These are phyloP conservation scores for Agelaius phoeniceus DNA, from an alignment of 2,113 vertebrate species.

Conservation along the genomic window DNA sequence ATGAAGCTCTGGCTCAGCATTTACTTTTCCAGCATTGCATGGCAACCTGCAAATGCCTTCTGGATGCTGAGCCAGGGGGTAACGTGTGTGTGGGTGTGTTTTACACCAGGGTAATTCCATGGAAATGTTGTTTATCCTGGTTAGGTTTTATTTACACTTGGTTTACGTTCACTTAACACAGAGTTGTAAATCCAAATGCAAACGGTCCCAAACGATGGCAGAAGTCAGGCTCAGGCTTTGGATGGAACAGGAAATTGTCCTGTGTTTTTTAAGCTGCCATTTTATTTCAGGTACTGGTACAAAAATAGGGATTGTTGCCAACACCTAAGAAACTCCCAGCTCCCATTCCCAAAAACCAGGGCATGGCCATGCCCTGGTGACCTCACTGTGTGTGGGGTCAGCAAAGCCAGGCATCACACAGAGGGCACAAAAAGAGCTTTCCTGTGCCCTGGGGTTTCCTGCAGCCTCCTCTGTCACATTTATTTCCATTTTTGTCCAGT, in stretches of 20 bases:
- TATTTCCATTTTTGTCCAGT: neutral
- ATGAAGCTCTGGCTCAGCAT: neutral
- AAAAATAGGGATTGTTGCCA: neutral
- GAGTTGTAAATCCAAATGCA: neutral
- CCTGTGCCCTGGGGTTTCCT: neutral
- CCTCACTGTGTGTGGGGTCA: neutral
- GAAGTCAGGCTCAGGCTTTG: neutral
- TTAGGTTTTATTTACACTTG: neutral
- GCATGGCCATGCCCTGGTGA: neutral
- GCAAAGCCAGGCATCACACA: neutral
- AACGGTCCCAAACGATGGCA: neutral
- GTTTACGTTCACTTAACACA: neutral
- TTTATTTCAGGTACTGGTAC: neutral
- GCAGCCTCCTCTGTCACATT: neutral
- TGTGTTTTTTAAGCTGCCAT: neutral
- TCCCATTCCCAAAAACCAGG: neutral
- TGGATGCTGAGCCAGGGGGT: neutral
- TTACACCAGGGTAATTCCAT: neutral
- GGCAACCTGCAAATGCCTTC: neutral
- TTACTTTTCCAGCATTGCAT: neutral
- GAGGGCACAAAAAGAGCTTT: neutral
- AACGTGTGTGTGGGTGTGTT: neutral
- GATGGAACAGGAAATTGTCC: neutral
- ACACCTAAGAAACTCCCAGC: neutral
- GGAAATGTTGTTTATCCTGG: neutral